Percentiles rank a stretch among this genome's conserved stretches.
Evolutionary conservation across 2,888 invertebrate genomes (phyloP).

Genomic region (Mechanitis mazaeus): DNA sequence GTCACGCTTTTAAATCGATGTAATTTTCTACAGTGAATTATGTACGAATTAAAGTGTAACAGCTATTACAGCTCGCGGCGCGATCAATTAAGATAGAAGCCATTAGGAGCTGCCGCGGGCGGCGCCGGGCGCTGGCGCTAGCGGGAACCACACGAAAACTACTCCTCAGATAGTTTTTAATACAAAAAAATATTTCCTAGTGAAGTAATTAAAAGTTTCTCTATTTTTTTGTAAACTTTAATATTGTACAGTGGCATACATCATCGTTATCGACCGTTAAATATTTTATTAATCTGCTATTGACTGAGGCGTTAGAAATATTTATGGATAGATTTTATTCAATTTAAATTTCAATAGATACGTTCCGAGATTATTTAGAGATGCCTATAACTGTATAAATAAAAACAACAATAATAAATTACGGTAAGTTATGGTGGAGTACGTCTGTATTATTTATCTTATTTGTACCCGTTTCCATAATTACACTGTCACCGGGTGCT

Average conservation of each 20-base stretch:
- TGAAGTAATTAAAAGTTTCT: slow-evolving; percentile 9
- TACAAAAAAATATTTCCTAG: slow-evolving; percentile 3
- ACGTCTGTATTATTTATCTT: slow-evolving; percentile 26
- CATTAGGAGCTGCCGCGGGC: slow-evolving; percentile 20
- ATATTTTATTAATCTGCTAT: slow-evolving; percentile 11
- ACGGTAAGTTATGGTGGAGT: slow-evolving; percentile 15
- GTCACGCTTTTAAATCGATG: slow-evolving; percentile 4
- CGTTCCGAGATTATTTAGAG: slow-evolving; percentile 11
- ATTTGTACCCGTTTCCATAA: slow-evolving; percentile 31
- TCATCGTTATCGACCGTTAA: slow-evolving; percentile 6
- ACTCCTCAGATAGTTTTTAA: background rate
- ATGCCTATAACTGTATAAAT: slow-evolving; percentile 8
- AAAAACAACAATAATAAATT: slow-evolving; percentile 22
- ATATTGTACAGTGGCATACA: background rate
- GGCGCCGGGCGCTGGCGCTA: slow-evolving; percentile 16
- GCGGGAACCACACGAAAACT: slow-evolving; percentile 16
- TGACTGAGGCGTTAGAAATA: slow-evolving; percentile 3
- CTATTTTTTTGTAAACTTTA: background rate
- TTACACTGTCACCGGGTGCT: slow-evolving; percentile 23
- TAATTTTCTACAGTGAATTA: slow-evolving; percentile 4
- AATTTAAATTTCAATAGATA: slow-evolving; percentile 26
- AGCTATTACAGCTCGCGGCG: slow-evolving; percentile 11
- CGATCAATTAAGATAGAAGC: slow-evolving; percentile 26
- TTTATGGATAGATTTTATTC: slow-evolving; percentile 20
- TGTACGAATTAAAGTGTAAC: slow-evolving; percentile 8